Conservation (phyloP, 2,888 invertebrate species). For the Netelia inedita region DNA sequence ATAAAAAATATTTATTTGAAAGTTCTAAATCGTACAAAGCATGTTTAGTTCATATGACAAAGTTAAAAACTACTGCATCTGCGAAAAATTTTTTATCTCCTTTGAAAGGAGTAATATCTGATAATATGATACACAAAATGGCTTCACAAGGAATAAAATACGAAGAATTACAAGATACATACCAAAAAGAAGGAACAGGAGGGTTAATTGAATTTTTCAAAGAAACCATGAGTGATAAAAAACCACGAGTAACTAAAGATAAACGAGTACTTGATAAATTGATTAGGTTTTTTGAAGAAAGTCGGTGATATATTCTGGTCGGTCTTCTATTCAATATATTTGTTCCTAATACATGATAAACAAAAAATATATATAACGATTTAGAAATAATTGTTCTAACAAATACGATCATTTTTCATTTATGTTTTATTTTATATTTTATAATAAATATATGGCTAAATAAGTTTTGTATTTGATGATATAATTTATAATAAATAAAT, state of each 20-base stretch:
- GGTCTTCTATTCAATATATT: neutral
- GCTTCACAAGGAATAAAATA: conserved; percentile 18
- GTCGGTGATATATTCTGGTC: neutral
- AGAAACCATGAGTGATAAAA: conserved; percentile 13
- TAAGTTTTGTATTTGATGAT: conserved; percentile 5
- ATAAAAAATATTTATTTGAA: conserved; percentile 30
- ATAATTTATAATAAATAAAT: conserved; percentile 36
- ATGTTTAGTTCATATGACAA: conserved; percentile 22
- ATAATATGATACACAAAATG: conserved; percentile 31
- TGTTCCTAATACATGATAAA: neutral
- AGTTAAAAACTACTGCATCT: conserved; percentile 22
- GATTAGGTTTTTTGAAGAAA: conserved; percentile 17
- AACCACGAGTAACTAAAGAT: conserved; percentile 19
- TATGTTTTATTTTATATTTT: too few relatives aligned
- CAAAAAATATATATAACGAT: neutral
- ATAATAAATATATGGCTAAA: neutral
- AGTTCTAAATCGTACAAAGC: conserved; percentile 31
- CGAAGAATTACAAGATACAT: neutral
- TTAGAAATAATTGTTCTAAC: neutral
- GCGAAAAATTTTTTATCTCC: conserved; percentile 1
- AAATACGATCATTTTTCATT: too few relatives aligned
- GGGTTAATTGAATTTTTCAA: conserved; percentile 11
- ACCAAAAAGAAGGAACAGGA: conserved; percentile 19
- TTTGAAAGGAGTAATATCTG: conserved; percentile 31
- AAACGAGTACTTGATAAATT: conserved; percentile 29